Percentiles rank a stretch among this genome's conserved stretches.
These are phyloP conservation scores for Zaprionus davidi DNA, from an alignment of 1,140 invertebrate genomes.

Conservation along the genomic window DNA sequence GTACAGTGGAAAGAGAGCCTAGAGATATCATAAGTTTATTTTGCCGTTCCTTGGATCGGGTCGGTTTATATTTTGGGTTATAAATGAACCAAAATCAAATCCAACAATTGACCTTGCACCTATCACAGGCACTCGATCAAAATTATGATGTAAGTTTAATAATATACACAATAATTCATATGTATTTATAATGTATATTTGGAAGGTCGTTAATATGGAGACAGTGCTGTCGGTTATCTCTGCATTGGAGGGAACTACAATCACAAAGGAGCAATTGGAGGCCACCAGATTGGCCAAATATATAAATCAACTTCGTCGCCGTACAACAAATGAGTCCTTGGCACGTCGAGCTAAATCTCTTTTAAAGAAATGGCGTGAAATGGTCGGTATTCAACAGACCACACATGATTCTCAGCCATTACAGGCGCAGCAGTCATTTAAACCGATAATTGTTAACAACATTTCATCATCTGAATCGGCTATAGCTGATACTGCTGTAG, in stretches of 20 bases:
- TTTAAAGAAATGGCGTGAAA: constrained; percentile 95
- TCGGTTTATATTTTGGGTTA: constrained; percentile 38
- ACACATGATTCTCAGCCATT: constrained; percentile 44
- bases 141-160: constrained; percentile 88
- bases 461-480: constrained; percentile 1
- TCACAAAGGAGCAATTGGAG: constrained; percentile 97
- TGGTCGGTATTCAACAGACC: constrained; percentile 85
- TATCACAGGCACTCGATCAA: constrained; percentile 88
- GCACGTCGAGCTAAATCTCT: constrained; percentile 95
- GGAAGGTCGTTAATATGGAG: constrained; percentile 96
- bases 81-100: constrained; percentile 84
- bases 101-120: constrained; percentile 87
- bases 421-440: constrained; percentile 14
- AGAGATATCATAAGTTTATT: constrained; percentile 17
- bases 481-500: constrained; percentile 17
- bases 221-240: constrained; percentile 96
- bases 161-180: neutral
- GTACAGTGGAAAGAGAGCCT: constrained; percentile 2
- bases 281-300: constrained; percentile 96
- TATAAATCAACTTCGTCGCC: constrained; percentile 95
- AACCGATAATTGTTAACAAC: constrained; percentile 2
- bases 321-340: constrained; percentile 91
- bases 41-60: constrained; percentile 46
- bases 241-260: constrained; percentile 94
- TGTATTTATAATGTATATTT: neutral